These are phyloP conservation scores for Agrochola litura DNA, from an alignment of 2,888 invertebrate species.

Conservation along the genomic window DNA sequence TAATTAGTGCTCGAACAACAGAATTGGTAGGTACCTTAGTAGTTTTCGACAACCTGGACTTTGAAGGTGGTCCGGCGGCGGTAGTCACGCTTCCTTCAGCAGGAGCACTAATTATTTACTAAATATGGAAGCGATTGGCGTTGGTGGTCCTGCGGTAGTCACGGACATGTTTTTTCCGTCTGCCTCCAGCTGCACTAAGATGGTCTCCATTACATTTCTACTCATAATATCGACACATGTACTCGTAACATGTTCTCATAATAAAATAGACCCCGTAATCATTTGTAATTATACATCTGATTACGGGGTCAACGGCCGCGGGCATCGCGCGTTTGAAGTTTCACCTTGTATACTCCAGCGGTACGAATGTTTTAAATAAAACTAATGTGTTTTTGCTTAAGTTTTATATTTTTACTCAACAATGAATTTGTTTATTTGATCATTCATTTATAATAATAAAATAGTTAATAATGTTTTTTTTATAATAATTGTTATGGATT, in stretches of 20 bases:
- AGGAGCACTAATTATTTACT: too few relatives aligned
- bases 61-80: too few relatives aligned
- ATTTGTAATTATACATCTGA: not conserved
- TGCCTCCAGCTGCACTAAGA: too few relatives aligned
- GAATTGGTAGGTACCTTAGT: too few relatives aligned
- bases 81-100: too few relatives aligned
- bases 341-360: too few relatives aligned
- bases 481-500: not conserved
- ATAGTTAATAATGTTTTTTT: not conserved
- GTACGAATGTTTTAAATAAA: slow-evolving; percentile 3
- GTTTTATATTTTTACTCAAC: not conserved
- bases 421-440: not conserved
- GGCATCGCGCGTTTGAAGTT: not conserved
- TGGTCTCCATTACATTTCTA: not conserved
- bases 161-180: too few relatives aligned
- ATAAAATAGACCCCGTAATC: not conserved
- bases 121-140: too few relatives aligned
- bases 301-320: not conserved
- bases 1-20: too few relatives aligned
- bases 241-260: not conserved
- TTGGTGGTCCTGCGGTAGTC: too few relatives aligned
- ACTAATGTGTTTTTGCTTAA: not conserved
- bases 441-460: not conserved
- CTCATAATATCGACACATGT: too few relatives aligned
- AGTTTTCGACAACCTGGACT: too few relatives aligned